Base-by-base conservation (phyloP, 2,888 invertebrate genomes). In the Thymelicus sylvestris region DNA sequence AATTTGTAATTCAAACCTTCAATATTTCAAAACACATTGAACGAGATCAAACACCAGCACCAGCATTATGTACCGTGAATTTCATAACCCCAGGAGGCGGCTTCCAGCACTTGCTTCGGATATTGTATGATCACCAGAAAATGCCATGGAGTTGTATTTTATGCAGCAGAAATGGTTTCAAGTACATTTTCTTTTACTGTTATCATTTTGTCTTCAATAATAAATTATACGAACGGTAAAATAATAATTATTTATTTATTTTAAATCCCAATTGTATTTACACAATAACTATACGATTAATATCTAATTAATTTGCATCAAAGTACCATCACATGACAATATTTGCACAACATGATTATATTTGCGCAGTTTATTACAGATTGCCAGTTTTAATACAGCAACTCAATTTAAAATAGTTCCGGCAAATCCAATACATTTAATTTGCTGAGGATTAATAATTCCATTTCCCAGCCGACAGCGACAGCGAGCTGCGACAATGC, bases 371-470 rank as follows among this genome's bases (percentile, higher is more conserved):
- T 31, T 31, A 41, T 41, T 7, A 41, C 41, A 41, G 41, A 7
- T 8, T 41, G 41, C 6, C 41, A 41, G 10, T 41, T 19, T 19
- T 19, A 61, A 44, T 62, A 44, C 62, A 62, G 52, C 39, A 41
- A 24, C 44, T 62, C 61, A 62, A 62, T 62, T 44, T 19, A 44
- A 39, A 62, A 62, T 47, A 12, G 62, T 19, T 64, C 6, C 7
- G 15, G 8, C n/a, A 55, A 52, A 8, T 24, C 52, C 52, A 55
- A 55, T 55, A 41, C 19, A 41, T 65, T 65, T 65, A 19, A 55
- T 65, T 65, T 52, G 31, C 52, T 12, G n/a, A 12, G 39, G 65
- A 65, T 65, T 52, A 65, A 65, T 65, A 55, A 65, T 55, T 65
- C 65, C 39, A 65, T 65, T 64, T 64, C 52, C 52, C 50, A 65